Evolutionary conservation across 2,888 invertebrate genomes (phyloP).

Genomic region (Argynnis bischoffii): DNA sequence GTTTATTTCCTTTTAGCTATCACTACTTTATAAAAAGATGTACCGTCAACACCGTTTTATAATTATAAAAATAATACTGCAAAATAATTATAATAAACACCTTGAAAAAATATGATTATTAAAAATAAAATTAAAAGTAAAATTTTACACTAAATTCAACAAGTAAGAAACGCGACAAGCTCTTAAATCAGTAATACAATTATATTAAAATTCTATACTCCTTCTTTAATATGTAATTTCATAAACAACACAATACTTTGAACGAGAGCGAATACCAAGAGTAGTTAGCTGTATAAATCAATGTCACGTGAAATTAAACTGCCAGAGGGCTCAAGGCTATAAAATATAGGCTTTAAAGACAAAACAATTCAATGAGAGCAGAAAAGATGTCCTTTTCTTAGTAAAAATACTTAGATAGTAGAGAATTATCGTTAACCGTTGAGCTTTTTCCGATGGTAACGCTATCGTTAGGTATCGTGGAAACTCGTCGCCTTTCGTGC

Average conservation of each 20-base stretch:
- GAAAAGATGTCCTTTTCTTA: slow-evolving; percentile 34
- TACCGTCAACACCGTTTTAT: too few species aligned
- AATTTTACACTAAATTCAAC: too few species aligned
- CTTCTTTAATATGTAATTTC: neutral
- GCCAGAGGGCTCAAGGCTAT: slow-evolving; percentile 1
- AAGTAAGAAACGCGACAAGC: too few species aligned
- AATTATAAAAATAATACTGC: too few species aligned
- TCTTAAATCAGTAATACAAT: too few species aligned
- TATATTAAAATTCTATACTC: too few species aligned
- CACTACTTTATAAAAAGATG: too few species aligned
- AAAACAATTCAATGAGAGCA: slow-evolving; percentile 1
- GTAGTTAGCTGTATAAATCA: neutral
- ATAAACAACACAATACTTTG: neutral
- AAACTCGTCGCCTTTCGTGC: slow-evolving; percentile 42
- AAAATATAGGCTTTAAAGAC: slow-evolving; percentile 1
- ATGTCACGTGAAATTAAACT: neutral
- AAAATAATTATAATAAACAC: too few species aligned
- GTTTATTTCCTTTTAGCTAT: too few species aligned
- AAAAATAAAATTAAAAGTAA: too few species aligned
- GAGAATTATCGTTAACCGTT: slow-evolving; percentile 71
- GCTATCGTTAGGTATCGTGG: slow-evolving; percentile 56
- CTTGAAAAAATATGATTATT: too few species aligned
- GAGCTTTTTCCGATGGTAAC: slow-evolving; percentile 67
- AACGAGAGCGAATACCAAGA: neutral
- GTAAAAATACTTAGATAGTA: slow-evolving; percentile 39